phyloP scores from a whole-genome alignment of 1,140 invertebrate species.

The Akabosia matsudoensis region DNA sequence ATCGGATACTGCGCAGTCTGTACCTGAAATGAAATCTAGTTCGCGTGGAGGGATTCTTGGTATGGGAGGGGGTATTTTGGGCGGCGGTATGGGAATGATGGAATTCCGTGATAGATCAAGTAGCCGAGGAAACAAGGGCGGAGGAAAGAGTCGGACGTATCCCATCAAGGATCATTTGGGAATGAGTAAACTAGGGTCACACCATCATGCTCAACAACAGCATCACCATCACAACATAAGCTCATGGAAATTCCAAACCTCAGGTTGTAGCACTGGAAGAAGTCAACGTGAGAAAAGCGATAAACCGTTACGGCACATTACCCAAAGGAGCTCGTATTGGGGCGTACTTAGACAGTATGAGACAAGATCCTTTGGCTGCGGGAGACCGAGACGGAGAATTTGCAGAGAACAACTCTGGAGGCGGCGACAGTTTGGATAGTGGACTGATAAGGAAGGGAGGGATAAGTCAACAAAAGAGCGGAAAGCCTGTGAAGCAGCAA shows the following conservation, averaged over 20 bases:
- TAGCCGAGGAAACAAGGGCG: conserved; percentile 23
- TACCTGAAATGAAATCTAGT: conserved; percentile 26
- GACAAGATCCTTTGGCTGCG: conserved; percentile 54
- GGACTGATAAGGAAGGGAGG: conserved; percentile 43
- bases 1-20: conserved; percentile 40
- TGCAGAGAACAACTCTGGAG: conserved; percentile 54
- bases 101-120: conserved; percentile 5
- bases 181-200: background rate
- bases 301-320: conserved; percentile 92
- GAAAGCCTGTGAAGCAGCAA: conserved; percentile 43
- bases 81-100: background rate
- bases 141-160: conserved; percentile 44
- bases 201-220: background rate
- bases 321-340: conserved; percentile 91
- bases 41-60: background rate
- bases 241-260: conserved; percentile 47
- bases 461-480: conserved; percentile 48
- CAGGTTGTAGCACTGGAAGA: conserved; percentile 86
- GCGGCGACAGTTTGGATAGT: conserved; percentile 30
- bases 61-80: background rate
- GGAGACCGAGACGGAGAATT: conserved; percentile 52
- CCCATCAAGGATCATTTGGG: conserved; percentile 43
- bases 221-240: background rate
- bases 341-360: conserved; percentile 84
- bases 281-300: conserved; percentile 92